Evolutionary conservation across 2,797 vertebrate genomes (phyloP), one percentile per base, ranked within the genome.

Genomic region (Phataginus tetradactyla): DNA sequence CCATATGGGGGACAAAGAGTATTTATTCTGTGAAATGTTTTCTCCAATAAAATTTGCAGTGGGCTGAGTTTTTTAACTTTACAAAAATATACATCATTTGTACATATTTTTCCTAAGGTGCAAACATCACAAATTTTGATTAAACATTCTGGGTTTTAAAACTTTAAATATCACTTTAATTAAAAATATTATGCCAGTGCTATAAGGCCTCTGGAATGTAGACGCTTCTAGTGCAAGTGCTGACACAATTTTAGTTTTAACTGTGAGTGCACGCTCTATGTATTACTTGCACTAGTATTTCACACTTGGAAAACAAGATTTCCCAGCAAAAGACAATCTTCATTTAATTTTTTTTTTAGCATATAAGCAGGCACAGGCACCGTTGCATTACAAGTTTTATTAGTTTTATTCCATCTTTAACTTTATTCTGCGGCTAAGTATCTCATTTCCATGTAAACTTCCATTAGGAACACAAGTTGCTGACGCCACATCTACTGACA

Each of bases 391-490:
- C 18, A 97, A 97, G 94, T 98, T 98, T 95, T 98, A 98, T 98
- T 98, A 95, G 98, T 98, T 99, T 99, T 98, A 98, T 98, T 95
- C 98, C 96, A 94, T 90, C 97, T 97, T 98, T 98, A 98, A 98
- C 95, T 97, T 98, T 98, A 97, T 98, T 98, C 98, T 98, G 98
- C 83, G 98, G 98, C 91, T 98, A 97, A 97, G 97, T 97, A 97
- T 95, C 98, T 98, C 97, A 91, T 98, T 99, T 98, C 98, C 98
- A 98, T 34, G 84, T 98, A 98, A 99, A 98, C 98, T 98, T 99
- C 97, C 98, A 98, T 97, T 92, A 97, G 98, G 98, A 98, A 93
- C 96, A 92, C 86, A 98, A 98, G 98, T 98, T 99, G 98, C 99
- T 99, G 98, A 99, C 98, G 98, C 97, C 95, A 98, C 98, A 99